Conservation (phyloP, 2,113 vertebrate genomes). For the Edolisoma coerulescens region DNA sequence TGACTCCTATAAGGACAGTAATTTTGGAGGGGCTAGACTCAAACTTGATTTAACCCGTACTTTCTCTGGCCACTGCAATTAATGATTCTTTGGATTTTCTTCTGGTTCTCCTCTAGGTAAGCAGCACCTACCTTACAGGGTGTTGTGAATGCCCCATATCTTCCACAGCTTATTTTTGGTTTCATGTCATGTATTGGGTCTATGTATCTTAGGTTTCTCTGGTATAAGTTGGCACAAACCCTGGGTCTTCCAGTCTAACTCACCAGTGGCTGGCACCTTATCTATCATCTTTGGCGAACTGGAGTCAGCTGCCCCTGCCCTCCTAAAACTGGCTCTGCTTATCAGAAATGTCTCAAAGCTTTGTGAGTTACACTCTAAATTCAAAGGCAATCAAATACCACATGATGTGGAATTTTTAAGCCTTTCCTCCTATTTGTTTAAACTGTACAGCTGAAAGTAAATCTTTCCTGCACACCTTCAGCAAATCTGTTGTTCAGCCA, state of each 20-base stretch:
- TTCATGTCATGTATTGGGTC: neutral
- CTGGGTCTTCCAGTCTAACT: neutral
- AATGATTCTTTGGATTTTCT: neutral
- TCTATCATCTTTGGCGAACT: neutral
- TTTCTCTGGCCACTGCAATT: neutral
- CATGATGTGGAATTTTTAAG: fast-evolving
- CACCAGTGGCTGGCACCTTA: neutral
- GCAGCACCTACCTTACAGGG: neutral
- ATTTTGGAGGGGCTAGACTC: neutral
- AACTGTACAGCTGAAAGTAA: neutral
- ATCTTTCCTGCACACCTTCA: neutral
- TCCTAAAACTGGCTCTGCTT: neutral
- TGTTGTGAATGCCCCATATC: neutral
- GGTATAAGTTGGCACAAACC: neutral
- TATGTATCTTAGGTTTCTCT: neutral
- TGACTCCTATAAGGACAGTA: neutral
- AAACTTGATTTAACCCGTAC: neutral
- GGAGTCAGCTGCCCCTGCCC: neutral
- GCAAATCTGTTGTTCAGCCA: neutral
- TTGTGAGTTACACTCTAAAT: neutral
- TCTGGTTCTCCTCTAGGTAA: neutral
- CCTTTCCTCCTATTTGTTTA: neutral
- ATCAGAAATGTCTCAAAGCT: neutral
- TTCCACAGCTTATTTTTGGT: neutral
- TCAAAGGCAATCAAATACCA: neutral